phyloP scores from a whole-genome alignment of 1,140 invertebrate genomes.

The Sycophila sp. region DNA sequence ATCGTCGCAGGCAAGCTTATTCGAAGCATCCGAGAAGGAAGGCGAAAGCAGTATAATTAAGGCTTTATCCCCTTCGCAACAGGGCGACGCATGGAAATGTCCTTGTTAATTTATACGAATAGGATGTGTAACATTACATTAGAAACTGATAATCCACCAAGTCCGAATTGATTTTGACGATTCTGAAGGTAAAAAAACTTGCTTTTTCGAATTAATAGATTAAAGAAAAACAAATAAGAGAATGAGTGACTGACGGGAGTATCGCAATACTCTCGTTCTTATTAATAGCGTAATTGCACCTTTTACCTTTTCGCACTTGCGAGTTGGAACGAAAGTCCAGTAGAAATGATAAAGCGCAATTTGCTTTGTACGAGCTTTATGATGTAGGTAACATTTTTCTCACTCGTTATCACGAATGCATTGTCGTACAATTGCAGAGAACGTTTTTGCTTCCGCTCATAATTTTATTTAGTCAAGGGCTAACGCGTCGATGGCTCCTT shows the following conservation, averaged over 20 bases:
- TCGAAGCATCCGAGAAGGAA: constrained; percentile 56
- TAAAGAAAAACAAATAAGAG: not conserved
- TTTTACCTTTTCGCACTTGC: constrained; percentile 14
- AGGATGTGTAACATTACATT: not conserved
- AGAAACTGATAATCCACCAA: not conserved
- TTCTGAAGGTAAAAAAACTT: not conserved
- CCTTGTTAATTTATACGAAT: constrained; percentile 48
- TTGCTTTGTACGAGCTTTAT: constrained; percentile 10
- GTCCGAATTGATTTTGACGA: not conserved
- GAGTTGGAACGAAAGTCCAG: not conserved
- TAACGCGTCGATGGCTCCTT: too few relatives aligned
- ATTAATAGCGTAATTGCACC: constrained; percentile 1
- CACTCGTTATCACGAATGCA: not conserved
- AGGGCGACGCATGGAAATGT: constrained; percentile 56
- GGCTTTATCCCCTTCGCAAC: constrained; percentile 52
- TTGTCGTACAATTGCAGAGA: not conserved
- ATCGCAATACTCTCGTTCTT: not conserved
- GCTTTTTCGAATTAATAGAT: not conserved
- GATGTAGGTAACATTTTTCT: not conserved
- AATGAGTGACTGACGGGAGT: not conserved
- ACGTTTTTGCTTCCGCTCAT: constrained; percentile 7
- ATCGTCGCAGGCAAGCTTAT: constrained; percentile 51
- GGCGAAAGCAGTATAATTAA: constrained; percentile 54
- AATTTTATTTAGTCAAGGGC: too few relatives aligned
- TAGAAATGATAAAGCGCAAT: not conserved